phyloP scores from a whole-genome alignment of 2,888 invertebrate genomes.

The Hermaeophaga mercurialis region DNA sequence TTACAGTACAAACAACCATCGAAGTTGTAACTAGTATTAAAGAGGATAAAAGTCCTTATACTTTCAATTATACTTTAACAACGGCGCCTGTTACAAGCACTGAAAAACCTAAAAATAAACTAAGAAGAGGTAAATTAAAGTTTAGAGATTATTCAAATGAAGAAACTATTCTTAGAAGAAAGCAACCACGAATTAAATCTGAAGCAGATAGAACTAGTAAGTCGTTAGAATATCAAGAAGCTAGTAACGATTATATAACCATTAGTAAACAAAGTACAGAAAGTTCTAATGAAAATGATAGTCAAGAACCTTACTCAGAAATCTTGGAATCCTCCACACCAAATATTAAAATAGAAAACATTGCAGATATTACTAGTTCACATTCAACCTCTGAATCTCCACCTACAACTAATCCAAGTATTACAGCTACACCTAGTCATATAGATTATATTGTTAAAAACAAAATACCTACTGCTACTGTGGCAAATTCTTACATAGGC shows the following conservation, averaged over 20 bases:
- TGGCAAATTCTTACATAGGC: constrained; percentile 4
- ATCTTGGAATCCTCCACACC: constrained; percentile 13
- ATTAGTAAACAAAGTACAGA: background rate
- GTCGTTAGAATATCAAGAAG: too few relatives aligned
- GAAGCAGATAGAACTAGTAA: too few relatives aligned
- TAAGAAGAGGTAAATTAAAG: constrained; percentile 30
- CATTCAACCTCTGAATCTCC: too few relatives aligned
- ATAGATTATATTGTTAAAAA: background rate
- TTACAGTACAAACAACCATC: background rate
- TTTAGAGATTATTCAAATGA: constrained; percentile 10
- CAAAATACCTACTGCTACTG: background rate
- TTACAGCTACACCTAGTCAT: background rate
- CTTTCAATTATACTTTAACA: background rate
- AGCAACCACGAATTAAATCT: too few relatives aligned
- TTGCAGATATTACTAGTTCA: background rate
- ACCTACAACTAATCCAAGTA: background rate
- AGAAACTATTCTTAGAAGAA: constrained; percentile 9
- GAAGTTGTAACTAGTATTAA: constrained; percentile 9
- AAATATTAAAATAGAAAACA: background rate
- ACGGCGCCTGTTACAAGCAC: constrained; percentile 21
- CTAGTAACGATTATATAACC: background rate
- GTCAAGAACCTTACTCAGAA: constrained; percentile 15
- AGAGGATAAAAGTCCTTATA: constrained; percentile 3
- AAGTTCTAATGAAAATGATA: background rate
- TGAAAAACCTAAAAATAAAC: constrained; percentile 12